Percentiles rank a stretch among this genome's conserved stretches.
These are phyloP conservation scores for Vultur gryphus DNA, from an alignment of 2,797 vertebrate species.

Conservation along the genomic window DNA sequence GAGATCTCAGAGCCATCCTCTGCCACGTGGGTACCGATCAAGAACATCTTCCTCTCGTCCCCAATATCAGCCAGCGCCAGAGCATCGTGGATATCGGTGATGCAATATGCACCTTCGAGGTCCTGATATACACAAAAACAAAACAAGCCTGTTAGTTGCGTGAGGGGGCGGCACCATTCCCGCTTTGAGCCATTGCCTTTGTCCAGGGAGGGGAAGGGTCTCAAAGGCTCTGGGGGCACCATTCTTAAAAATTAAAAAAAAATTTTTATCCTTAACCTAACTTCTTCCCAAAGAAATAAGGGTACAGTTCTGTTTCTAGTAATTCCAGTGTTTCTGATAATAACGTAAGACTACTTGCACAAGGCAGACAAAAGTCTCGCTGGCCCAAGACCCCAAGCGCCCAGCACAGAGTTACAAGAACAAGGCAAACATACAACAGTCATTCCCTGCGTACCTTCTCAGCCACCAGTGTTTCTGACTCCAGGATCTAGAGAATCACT, in stretches of 20 bases:
- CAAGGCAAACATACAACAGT: neutral
- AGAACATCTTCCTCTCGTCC: slow-evolving; percentile 82
- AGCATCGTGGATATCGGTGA: slow-evolving; percentile 89
- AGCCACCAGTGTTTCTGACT: neutral
- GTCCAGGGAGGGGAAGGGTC: neutral
- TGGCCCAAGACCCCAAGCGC: neutral
- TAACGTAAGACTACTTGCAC: neutral
- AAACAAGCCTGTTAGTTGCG: neutral
- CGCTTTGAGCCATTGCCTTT: neutral
- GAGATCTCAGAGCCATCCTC: slow-evolving; percentile 72
- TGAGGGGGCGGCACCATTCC: neutral
- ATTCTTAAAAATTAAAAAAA: neutral
- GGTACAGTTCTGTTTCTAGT: neutral
- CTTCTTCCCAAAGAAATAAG: neutral
- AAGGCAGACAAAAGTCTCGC: neutral
- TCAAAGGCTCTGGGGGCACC: neutral
- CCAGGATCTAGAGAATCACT: neutral
- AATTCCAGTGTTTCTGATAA: neutral
- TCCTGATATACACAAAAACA: slow-evolving; percentile 76
- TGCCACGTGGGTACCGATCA: slow-evolving; percentile 85
- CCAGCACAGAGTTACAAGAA: neutral
- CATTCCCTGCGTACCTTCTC: neutral
- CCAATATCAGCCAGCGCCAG: slow-evolving; percentile 82
- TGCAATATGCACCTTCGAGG: slow-evolving; percentile 79
- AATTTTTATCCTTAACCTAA: neutral